Evolutionary conservation across 1,140 invertebrate genomes (phyloP).

Genomic region (Drosophila leontia): DNA sequence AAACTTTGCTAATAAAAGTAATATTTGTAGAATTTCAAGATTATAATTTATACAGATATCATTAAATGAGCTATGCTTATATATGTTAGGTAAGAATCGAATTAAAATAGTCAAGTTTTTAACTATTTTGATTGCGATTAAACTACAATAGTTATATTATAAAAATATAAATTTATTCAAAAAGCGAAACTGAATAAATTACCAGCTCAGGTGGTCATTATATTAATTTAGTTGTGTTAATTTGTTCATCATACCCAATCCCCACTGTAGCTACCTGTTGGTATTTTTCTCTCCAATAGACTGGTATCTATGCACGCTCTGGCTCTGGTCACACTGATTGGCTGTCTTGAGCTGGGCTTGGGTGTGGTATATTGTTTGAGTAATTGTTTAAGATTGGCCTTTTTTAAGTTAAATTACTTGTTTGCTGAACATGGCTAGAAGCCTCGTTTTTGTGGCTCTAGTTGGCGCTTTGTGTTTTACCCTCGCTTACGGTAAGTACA

Average conservation of each 20-base stretch:
- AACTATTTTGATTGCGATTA: background rate
- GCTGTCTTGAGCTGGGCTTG: constrained; percentile 46
- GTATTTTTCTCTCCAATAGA: constrained; percentile 5
- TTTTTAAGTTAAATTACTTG: constrained; percentile 24
- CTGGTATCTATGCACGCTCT: background rate
- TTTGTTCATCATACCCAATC: background rate
- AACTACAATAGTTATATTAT: background rate
- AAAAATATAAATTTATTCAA: background rate
- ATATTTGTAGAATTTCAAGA: background rate
- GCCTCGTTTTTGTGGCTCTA: constrained; percentile 38
- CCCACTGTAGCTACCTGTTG: constrained; percentile 14
- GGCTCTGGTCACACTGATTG: constrained; percentile 8
- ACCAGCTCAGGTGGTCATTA: too few relatives aligned
- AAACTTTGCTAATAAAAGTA: background rate
- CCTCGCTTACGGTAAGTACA: constrained; percentile 50
- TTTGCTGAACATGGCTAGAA: constrained; percentile 47
- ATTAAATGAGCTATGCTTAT: background rate
- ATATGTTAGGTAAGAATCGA: background rate
- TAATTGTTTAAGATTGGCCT: constrained; percentile 27
- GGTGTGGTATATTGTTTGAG: constrained; percentile 53
- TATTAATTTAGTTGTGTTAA: background rate
- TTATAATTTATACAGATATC: background rate
- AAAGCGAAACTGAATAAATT: too few relatives aligned
- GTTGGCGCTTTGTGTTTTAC: constrained; percentile 44
- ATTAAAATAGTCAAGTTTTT: too few relatives aligned